A percentile compares a stretch with the other conserved stretches of the same genome.
These are phyloP conservation scores for Phrixothrix hirtus DNA, from an alignment of 2,888 invertebrate species.

Conservation along the genomic window DNA sequence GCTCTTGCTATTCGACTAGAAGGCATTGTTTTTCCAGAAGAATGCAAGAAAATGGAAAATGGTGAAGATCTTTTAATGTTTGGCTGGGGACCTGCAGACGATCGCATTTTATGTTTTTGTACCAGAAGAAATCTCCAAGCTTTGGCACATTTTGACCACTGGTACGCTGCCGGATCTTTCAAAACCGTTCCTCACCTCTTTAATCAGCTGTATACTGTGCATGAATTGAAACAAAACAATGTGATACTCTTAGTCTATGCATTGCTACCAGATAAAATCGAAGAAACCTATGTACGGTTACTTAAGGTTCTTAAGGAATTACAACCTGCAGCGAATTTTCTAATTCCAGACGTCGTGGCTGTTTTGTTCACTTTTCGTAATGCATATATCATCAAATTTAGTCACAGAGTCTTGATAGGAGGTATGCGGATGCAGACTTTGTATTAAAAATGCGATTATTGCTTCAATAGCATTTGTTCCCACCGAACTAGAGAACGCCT, in stretches of 20 bases:
- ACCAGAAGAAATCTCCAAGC: too few species aligned
- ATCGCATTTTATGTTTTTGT: not conserved
- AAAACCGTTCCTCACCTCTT: constrained; percentile 32
- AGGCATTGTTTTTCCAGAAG: not conserved
- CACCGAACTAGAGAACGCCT: too few species aligned
- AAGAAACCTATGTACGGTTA: constrained; percentile 16
- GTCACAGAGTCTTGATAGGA: constrained; percentile 8
- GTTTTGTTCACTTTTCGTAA: constrained; percentile 31
- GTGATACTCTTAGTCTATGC: constrained; percentile 31
- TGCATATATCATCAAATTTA: constrained; percentile 27
- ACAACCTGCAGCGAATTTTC: constrained; percentile 9
- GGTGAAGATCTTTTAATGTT: not conserved
- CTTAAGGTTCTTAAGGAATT: constrained; percentile 14
- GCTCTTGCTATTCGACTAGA: not conserved
- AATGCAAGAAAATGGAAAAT: not conserved
- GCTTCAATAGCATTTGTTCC: not conserved
- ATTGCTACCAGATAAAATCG: constrained; percentile 25
- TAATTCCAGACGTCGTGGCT: constrained; percentile 19
- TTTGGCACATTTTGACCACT: too few species aligned
- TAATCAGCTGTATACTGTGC: constrained; percentile 34
- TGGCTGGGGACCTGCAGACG: not conserved
- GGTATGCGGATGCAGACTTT: constrained; percentile 22
- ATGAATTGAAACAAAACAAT: constrained; percentile 22
- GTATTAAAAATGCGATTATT: constrained; percentile 9
- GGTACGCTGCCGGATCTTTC: constrained; percentile 33